Evolutionary conservation across 2,888 invertebrate species (phyloP).

Genomic region (Drosophila heteroneura): DNA sequence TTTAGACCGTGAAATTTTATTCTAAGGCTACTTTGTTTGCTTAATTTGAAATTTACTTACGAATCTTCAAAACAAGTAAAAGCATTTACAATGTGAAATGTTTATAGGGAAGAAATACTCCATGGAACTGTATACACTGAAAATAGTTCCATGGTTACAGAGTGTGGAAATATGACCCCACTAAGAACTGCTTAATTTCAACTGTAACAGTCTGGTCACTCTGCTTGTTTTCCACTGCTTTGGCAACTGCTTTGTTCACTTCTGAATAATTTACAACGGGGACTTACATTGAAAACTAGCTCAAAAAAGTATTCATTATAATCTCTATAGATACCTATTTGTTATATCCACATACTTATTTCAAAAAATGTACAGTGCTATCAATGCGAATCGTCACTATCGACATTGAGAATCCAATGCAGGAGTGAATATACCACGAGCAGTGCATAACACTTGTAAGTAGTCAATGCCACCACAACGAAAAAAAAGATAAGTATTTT

Average conservation of each 20-base stretch:
- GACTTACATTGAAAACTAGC: not conserved
- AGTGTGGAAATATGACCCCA: too few relatives aligned
- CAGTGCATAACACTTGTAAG: constrained; percentile 36
- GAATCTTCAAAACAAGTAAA: not conserved
- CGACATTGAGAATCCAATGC: constrained; percentile 33
- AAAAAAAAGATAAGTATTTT: not conserved
- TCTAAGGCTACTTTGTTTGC: constrained; percentile 9
- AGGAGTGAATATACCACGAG: constrained; percentile 50
- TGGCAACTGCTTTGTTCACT: not conserved
- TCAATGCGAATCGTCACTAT: constrained; percentile 36
- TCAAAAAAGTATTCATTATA: not conserved
- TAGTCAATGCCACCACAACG: constrained; percentile 6
- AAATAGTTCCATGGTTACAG: not conserved
- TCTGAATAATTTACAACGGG: not conserved
- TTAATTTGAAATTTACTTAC: not conserved
- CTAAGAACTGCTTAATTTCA: not conserved
- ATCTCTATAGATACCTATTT: not conserved
- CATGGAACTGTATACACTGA: not conserved
- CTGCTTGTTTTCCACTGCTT: not conserved
- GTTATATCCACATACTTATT: not conserved
- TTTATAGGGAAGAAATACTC: not conserved
- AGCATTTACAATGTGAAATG: not conserved
- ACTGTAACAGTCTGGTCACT: not conserved
- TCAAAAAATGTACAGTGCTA: not conserved
- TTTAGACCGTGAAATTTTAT: not conserved